A percentile compares a stretch with the other conserved stretches of the same genome.
Evolutionary conservation across 1,140 invertebrate genomes (phyloP).

Genomic region (Papilio helenus): DNA sequence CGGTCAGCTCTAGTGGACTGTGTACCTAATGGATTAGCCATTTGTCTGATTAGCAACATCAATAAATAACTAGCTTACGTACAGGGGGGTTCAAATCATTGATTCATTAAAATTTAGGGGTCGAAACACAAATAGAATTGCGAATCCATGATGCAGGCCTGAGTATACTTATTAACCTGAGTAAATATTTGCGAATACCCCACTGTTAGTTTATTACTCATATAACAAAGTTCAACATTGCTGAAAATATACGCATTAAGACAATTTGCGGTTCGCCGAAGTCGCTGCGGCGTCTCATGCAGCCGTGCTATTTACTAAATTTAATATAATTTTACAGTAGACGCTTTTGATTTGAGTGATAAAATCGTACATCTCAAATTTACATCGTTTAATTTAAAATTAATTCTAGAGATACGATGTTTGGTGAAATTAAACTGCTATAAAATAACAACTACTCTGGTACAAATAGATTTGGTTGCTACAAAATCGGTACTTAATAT

Average conservation of each 20-base stretch:
- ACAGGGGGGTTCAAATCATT: slow-evolving; percentile 68
- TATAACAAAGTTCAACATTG: slow-evolving; percentile 44
- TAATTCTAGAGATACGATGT: neutral
- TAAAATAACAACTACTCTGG: too few species aligned
- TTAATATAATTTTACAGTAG: slow-evolving; percentile 14
- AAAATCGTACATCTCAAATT: slow-evolving; percentile 5
- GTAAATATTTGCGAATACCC: slow-evolving; percentile 56
- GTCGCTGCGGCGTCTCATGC: slow-evolving; percentile 4
- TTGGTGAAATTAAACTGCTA: neutral
- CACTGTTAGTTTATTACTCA: slow-evolving; percentile 45
- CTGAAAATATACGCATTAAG: slow-evolving; percentile 41
- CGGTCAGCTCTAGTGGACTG: slow-evolving; percentile 55
- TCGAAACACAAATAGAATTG: slow-evolving; percentile 52
- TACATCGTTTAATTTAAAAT: neutral
- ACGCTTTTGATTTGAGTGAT: neutral
- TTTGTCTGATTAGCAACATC: slow-evolving; percentile 80
- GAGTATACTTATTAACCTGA: slow-evolving; percentile 70
- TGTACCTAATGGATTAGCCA: slow-evolving; percentile 78
- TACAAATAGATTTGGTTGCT: too few species aligned
- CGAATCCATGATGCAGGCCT: slow-evolving; percentile 47
- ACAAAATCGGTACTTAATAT: too few species aligned
- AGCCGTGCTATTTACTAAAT: neutral
- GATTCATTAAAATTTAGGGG: slow-evolving; percentile 76
- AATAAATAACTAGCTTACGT: slow-evolving; percentile 75
- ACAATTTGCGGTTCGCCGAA: slow-evolving; percentile 31